Conservation (phyloP, 1,140 invertebrate genomes). For the Megalopta genalis region DNA sequence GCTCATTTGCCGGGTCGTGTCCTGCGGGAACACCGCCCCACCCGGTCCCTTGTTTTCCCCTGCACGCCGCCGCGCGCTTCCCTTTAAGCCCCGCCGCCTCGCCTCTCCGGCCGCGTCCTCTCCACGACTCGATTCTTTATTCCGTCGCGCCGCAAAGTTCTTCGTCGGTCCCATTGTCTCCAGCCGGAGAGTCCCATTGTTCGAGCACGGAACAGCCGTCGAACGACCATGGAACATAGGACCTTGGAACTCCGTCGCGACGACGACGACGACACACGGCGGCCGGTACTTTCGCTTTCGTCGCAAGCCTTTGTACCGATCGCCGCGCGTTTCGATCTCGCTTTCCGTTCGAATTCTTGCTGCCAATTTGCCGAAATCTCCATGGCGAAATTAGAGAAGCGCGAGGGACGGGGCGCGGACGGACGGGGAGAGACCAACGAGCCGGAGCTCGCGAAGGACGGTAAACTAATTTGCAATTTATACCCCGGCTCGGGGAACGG, state of each 20-base stretch:
- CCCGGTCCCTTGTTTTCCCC: constrained; percentile 1
- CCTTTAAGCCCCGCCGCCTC: background rate
- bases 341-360: no score
- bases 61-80: constrained; percentile 6
- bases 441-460: constrained; percentile 39
- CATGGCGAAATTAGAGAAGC: background rate
- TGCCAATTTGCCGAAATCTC: constrained; percentile 11
- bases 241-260: no score
- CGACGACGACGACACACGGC: no score
- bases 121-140: constrained; percentile 38
- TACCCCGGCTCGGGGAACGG: constrained; percentile 37
- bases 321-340: background rate
- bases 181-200: no score
- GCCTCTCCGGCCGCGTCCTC: background rate
- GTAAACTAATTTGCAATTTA: constrained; percentile 66
- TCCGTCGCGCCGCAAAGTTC: background rate
- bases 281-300: background rate
- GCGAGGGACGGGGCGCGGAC: background rate
- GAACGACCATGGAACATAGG: no score
- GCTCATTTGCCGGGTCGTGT: constrained; percentile 76
- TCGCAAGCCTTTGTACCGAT: background rate
- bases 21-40: constrained; percentile 65
- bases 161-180: background rate
- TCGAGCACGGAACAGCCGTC: no score
- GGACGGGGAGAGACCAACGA: constrained; percentile 58